Conservation (phyloP, 2,797 vertebrate genomes). For the Rachycentron canadum region DNA sequence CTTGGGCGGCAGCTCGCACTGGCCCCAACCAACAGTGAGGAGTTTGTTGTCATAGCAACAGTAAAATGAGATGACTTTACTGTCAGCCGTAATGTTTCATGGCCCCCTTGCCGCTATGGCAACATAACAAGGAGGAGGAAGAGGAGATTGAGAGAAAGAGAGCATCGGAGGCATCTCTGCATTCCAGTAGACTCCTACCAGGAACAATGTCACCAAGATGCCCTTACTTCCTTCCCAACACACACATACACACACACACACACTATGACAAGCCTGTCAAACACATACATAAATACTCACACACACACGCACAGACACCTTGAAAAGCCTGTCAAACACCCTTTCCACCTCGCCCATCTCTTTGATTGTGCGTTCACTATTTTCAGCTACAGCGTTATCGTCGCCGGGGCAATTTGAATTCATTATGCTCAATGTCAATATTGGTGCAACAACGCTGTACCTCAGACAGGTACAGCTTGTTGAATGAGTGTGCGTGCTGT, state of each 20-base stretch:
- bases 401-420: constrained; percentile 79
- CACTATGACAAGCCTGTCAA: constrained; percentile 60
- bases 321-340: constrained; percentile 69
- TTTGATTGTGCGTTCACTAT: constrained; percentile 74
- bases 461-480: constrained; percentile 81
- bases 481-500: constrained; percentile 69
- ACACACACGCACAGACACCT: constrained; percentile 39
- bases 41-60: constrained; percentile 98
- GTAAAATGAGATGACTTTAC: constrained; percentile 97
- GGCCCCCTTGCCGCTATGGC: constrained; percentile 89
- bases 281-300: constrained; percentile 25
- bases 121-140: constrained; percentile 84
- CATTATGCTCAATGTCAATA: constrained; percentile 83
- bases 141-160: constrained; percentile 73
- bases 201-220: constrained; percentile 72
- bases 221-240: constrained; percentile 61
- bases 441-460: constrained; percentile 64
- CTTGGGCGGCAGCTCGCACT: constrained; percentile 78
- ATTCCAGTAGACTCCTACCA: constrained; percentile 73
- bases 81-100: constrained; percentile 97
- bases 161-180: constrained; percentile 73
- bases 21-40: constrained; percentile 92
- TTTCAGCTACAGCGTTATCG: constrained; percentile 59
- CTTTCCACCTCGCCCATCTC: constrained; percentile 63
- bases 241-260: constrained; percentile 44